These are phyloP conservation scores for Stichodactyla mertensii DNA, from an alignment of 64 coral and sea anemone genomes.

Conservation along the genomic window DNA sequence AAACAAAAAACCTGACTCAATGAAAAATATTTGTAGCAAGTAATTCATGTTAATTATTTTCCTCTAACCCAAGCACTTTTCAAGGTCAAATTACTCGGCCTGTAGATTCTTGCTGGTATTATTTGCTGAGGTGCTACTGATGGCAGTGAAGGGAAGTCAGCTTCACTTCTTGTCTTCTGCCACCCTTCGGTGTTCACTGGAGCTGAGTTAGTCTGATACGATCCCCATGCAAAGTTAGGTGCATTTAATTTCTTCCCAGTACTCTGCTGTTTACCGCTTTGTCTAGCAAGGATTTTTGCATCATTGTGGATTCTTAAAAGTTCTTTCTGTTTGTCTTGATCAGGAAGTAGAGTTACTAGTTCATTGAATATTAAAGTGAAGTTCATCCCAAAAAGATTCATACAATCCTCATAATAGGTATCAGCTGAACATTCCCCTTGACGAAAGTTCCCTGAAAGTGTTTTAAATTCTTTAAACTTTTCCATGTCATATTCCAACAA, in stretches of 20 bases:
- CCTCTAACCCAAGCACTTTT: conserved; percentile 87
- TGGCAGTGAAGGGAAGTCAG: conserved; percentile 76
- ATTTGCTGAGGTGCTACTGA: conserved; percentile 16
- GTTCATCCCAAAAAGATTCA: conserved; percentile 58
- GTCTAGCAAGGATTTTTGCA: conserved; percentile 68
- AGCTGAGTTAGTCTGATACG: background rate
- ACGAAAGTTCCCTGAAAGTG: conserved; percentile 77
- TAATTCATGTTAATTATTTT: conserved; percentile 38
- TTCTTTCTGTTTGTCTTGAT: conserved; percentile 65
- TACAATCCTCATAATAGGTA: conserved; percentile 72
- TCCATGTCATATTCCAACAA: conserved; percentile 55
- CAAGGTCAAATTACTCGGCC: conserved; percentile 24
- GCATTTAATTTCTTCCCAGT: background rate
- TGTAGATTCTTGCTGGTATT: conserved; percentile 42
- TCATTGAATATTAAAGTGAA: conserved; percentile 65
- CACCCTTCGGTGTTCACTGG: background rate
- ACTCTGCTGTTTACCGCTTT: conserved; percentile 11
- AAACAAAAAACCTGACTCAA: background rate
- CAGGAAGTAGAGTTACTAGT: conserved; percentile 85
- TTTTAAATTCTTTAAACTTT: conserved; percentile 84
- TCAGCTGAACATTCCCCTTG: conserved; percentile 58
- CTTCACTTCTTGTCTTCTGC: background rate
- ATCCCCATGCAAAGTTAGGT: background rate
- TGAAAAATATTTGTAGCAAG: background rate
- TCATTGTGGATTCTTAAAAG: conserved; percentile 66